phyloP scores from a whole-genome alignment of 23 tunicate species.

The Oikopleura dioica region DNA sequence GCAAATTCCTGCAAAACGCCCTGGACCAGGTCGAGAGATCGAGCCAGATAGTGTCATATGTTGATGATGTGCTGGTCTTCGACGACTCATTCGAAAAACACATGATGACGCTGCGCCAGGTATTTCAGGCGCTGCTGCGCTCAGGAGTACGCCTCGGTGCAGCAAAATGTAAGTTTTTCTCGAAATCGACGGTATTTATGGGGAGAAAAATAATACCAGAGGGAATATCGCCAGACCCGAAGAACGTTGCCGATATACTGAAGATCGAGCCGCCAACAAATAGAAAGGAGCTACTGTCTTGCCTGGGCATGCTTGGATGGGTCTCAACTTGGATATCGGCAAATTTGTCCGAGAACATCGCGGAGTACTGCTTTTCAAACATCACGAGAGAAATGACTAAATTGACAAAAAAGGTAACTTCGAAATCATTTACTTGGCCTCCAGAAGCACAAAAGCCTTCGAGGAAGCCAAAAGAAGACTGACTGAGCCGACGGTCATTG shows the following conservation, averaged over 20 bases:
- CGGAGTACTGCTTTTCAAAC: background rate
- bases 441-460: slow-evolving; percentile 5
- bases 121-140: too few species aligned
- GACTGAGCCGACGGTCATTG: background rate
- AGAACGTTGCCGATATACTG: background rate
- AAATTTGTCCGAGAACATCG: background rate
- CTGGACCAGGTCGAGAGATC: too few species aligned
- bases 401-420: background rate
- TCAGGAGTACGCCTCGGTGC: too few species aligned
- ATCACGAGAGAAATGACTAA: background rate
- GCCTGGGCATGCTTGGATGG: background rate
- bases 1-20: too few species aligned
- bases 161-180: too few species aligned
- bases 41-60: too few species aligned
- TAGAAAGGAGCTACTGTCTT: background rate
- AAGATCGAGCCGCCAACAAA: background rate
- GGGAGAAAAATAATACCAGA: background rate
- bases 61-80: too few species aligned
- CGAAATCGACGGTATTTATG: background rate
- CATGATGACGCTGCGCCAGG: too few species aligned
- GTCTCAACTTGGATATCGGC: background rate
- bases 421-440: background rate
- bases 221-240: background rate
- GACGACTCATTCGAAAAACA: too few species aligned
- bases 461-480: background rate